These are phyloP conservation scores for Hippocampus abdominalis DNA, from an alignment of 2,113 vertebrate genomes.

Conservation along the genomic window DNA sequence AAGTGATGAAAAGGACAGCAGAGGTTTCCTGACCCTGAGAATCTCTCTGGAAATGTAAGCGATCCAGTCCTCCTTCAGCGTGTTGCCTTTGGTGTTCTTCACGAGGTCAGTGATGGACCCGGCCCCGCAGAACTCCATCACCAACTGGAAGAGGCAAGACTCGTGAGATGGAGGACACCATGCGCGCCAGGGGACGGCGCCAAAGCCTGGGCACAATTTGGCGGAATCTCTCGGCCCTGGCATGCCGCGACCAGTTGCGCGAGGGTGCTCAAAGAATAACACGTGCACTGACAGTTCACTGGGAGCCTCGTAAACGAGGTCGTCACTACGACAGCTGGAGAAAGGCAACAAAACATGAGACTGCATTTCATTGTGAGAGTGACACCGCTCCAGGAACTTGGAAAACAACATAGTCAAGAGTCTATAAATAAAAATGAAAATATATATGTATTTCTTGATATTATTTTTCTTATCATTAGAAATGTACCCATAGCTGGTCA, in stretches of 20 bases:
- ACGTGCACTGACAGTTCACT: constrained; percentile 6
- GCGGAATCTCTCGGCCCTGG: too few relatives aligned
- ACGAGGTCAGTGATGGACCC: constrained; percentile 98
- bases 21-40: constrained; percentile 70
- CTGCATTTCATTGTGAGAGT: constrained; percentile 7
- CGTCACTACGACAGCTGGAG: constrained; percentile 38
- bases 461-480: not conserved
- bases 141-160: constrained; percentile 75
- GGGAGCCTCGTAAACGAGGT: not conserved
- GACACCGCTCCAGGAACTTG: constrained; percentile 9
- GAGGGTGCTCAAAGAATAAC: not conserved
- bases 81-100: constrained; percentile 98
- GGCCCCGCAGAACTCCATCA: constrained; percentile 98
- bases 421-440: not conserved
- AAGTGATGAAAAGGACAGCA: not conserved
- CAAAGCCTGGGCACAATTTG: not conserved
- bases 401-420: constrained; percentile 21
- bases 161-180: not conserved
- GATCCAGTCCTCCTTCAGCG: constrained; percentile 98
- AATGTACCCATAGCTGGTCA: constrained; percentile 94
- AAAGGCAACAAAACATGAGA: constrained; percentile 28
- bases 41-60: constrained; percentile 98
- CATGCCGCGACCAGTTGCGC: not conserved
- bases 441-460: not conserved
- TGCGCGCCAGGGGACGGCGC: not conserved